Evolutionary conservation across 2,797 vertebrate species (phyloP), one percentile per base, ranked within the genome.

Genomic region (Sparus aurata): DNA sequence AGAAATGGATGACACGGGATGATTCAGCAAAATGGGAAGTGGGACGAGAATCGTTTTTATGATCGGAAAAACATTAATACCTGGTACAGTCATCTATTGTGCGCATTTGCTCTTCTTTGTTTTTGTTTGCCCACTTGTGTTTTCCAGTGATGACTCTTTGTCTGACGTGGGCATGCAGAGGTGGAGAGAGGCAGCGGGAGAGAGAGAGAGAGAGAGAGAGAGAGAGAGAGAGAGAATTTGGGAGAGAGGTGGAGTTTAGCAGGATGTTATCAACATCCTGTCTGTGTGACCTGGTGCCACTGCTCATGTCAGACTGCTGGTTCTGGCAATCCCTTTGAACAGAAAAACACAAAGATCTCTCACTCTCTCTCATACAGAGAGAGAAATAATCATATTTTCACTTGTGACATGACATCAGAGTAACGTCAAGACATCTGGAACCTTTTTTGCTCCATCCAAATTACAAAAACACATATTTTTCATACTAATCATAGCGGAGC

Each of bases 201-300:
- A 25, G 25, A 25, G 25, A 25, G 25, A 25, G 63, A 60, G 30
- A 64, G 20, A 73, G 60, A 73, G 66, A 80, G n/a, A 75, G 63
- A 60, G 30, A 64, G 20, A 73, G 60, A 73, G 66, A 80, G n/a
- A 75, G 65, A 65, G 27, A 72, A 55, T 60, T 30, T 20, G 41
- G 46, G 46, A 77, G 65, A 82, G 84, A 87, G 75, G 73, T 84
- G 81, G 77, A 85, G 78, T 79, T 85, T 83, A 83, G 45, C 64
- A 83, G 74, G 84, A 93, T 91, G 67, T 89, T 89, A 91, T 91
- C 88, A 85, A 85, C 85, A 88, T 91, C 90, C 92, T 89, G 90
- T 82, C 85, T 87, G 77, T 85, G 75, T 85, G 88, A 92, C 85
- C 87, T 90, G 87, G 64, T 82, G 74, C 63, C 74, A 85, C 85